Conservation (phyloP, 2,113 vertebrate genomes). For the Nothobranchius kuhntae region DNA sequence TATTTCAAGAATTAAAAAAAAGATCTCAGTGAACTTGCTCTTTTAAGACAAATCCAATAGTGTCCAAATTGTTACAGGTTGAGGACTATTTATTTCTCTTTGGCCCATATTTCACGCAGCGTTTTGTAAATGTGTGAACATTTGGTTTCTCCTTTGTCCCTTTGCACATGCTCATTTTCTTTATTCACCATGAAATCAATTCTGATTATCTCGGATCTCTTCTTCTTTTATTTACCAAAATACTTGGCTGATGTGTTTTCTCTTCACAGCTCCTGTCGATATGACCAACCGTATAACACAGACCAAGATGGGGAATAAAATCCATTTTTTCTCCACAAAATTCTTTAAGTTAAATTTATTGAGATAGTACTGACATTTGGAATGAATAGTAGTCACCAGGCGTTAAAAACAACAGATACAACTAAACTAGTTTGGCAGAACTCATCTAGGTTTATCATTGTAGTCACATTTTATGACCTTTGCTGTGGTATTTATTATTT, state of each 20-base stretch:
- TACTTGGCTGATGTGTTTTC: constrained; percentile 29
- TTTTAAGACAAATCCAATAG: constrained; percentile 27
- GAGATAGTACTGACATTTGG: constrained; percentile 83
- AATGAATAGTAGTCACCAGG: constrained; percentile 75
- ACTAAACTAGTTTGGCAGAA: constrained; percentile 72
- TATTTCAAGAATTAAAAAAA: neutral
- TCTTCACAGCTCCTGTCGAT: constrained; percentile 4
- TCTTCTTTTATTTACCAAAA: constrained; percentile 13
- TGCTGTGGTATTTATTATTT: constrained; percentile 42
- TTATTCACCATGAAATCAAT: constrained; percentile 38
- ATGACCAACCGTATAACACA: neutral
- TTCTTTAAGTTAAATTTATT: constrained; percentile 82
- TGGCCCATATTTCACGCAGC: constrained; percentile 20
- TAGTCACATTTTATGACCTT: constrained; percentile 54
- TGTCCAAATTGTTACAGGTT: constrained; percentile 33
- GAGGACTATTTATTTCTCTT: constrained; percentile 30
- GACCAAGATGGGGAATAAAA: neutral
- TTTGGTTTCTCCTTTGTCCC: constrained; percentile 21
- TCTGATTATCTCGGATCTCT: constrained; percentile 26
- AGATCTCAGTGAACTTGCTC: constrained; percentile 20
- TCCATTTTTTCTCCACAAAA: constrained; percentile 28
- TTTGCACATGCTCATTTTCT: constrained; percentile 42
- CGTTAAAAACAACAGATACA: constrained; percentile 77
- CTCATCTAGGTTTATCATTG: constrained; percentile 55
- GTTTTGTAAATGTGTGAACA: constrained; percentile 32